Evolutionary conservation across 2,888 invertebrate species (phyloP), one percentile per base, ranked within the genome.

Genomic region (Myopa tessellatipennis): DNA sequence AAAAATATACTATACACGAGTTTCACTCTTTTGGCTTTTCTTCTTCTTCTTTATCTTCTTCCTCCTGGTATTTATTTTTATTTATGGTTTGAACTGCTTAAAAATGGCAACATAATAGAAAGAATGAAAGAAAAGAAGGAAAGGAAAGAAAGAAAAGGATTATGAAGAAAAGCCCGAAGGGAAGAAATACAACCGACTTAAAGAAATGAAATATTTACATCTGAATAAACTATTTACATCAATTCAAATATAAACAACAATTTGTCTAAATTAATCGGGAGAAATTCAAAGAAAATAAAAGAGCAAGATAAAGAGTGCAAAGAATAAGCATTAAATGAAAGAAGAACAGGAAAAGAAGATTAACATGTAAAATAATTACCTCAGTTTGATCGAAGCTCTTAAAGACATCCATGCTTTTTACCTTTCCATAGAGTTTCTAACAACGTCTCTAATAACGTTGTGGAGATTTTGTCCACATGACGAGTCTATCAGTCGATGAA

Each of bases 341-440:
- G 55, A 55, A 55, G 16, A 3, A 55, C 55, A 16, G 3, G 55
- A 55, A 55, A 14, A 55, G 55, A 55, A 26, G 26, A 26, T 26
- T 26, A 26, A 26, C 26, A 26, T 26, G 26, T 26, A 26, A 26
- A 26, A 26, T 26, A 26, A 26, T 1, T 26, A 1, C 26, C 26
- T 26, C 1, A 26, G 26, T 26, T 26, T 26, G 26, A 26, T 26
- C 26, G 26, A 26, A 1, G 26, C 26, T 26, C 26, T 26, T 26
- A 26, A 26, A 26, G 26, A 26, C 26, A 26, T 26, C 26, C 26
- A 26, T 26, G 2, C n/a, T 52, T 26, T 58, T 77, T 70, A 60
- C 73, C 76, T 58, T 36, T 50, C 68, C 16, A 38, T 68, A n/a
- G n/a, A n/a, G n/a, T n/a, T n/a, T n/a, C n/a, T n/a, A n/a, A 16